These are phyloP conservation scores for Luffia ferchaultella DNA, from an alignment of 2,888 invertebrate species.

Conservation along the genomic window DNA sequence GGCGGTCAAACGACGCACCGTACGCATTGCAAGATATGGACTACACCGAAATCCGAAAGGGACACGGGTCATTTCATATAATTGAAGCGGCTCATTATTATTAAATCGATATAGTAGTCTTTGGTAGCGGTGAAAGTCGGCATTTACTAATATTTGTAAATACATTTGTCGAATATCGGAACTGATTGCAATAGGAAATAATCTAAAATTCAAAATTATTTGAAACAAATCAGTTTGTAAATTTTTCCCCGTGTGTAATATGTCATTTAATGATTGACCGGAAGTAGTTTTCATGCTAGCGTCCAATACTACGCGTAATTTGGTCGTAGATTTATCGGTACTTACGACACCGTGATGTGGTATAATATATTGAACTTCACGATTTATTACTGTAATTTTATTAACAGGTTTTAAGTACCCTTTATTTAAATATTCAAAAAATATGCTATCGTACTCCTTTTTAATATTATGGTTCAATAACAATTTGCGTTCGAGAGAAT, in stretches of 20 bases:
- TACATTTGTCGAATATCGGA: conserved; percentile 7
- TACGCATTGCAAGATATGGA: background rate
- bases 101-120: background rate
- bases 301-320: conserved; percentile 3
- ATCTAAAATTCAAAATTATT: conserved; percentile 1
- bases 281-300: conserved; percentile 5
- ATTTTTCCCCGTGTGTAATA: conserved; percentile 6
- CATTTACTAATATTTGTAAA: conserved; percentile 1
- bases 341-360: conserved; percentile 3
- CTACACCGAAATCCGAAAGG: background rate
- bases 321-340: conserved; percentile 3
- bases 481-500: too few species aligned
- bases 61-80: background rate
- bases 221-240: conserved; percentile 4
- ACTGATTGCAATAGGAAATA: background rate
- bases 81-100: background rate
- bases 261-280: conserved; percentile 4
- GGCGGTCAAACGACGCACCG: background rate
- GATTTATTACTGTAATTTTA: background rate
- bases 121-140: background rate
- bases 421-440: background rate
- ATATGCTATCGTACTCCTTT: conserved; percentile 1
- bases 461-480: too few species aligned
- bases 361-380: background rate
- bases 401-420: background rate